These are phyloP conservation scores for Helicolenus hilgendorfi DNA, from an alignment of 2,797 vertebrate species.

Conservation along the genomic window DNA sequence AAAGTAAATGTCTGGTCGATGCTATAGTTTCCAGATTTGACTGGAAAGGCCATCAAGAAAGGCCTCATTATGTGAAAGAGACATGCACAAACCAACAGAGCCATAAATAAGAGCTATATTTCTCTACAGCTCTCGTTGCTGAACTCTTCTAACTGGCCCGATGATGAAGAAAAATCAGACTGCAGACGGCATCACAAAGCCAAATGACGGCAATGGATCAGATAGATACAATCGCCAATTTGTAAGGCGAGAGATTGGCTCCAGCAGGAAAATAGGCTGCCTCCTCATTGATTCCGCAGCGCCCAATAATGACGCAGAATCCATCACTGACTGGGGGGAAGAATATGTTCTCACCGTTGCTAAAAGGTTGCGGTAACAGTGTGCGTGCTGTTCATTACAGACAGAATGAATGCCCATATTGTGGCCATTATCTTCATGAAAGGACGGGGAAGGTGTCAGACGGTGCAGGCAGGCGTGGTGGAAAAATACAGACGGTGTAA, in stretches of 20 bases:
- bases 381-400: slow-evolving; percentile 56
- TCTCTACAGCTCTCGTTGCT: neutral
- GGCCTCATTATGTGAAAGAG: slow-evolving; percentile 11
- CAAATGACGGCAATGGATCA: slow-evolving; percentile 71
- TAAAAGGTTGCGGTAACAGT: slow-evolving; percentile 51
- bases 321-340: slow-evolving; percentile 70
- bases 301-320: slow-evolving; percentile 72
- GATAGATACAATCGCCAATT: slow-evolving; percentile 79
- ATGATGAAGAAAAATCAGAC: slow-evolving; percentile 56
- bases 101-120: slow-evolving; percentile 28
- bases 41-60: neutral
- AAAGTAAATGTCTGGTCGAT: neutral
- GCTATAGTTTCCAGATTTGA: neutral
- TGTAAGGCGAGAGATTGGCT: slow-evolving; percentile 63
- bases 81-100: neutral
- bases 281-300: slow-evolving; percentile 74
- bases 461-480: slow-evolving; percentile 1
- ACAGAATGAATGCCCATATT: slow-evolving; percentile 55
- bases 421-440: slow-evolving; percentile 59
- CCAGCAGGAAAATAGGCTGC: slow-evolving; percentile 54
- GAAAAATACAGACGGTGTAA: slow-evolving; percentile 21
- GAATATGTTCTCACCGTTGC: slow-evolving; percentile 47
- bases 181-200: slow-evolving; percentile 51
- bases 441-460: slow-evolving; percentile 32
- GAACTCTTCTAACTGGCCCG: slow-evolving; percentile 6